Evolutionary conservation across 1,140 invertebrate species (phyloP).

Genomic region (Ooceraea biroi): DNA sequence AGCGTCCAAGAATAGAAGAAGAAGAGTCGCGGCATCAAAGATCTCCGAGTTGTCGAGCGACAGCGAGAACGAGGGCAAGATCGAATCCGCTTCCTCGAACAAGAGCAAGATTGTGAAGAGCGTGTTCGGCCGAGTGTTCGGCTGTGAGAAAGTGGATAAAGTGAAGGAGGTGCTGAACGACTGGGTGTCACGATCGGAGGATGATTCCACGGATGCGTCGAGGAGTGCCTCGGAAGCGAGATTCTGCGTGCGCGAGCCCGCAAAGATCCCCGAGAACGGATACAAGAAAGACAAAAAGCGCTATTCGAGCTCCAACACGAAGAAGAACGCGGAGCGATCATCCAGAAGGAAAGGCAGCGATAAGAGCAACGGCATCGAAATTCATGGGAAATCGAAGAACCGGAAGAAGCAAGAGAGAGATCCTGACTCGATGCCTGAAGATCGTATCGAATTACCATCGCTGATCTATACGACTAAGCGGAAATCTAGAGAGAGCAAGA

Average conservation of each 20-base stretch:
- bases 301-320: slow-evolving; percentile 2
- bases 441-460: not conserved
- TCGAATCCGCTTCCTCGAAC: slow-evolving; percentile 71
- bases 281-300: slow-evolving; percentile 54
- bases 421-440: not conserved
- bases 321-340: slow-evolving; percentile 33
- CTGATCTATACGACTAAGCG: not conserved
- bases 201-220: slow-evolving; percentile 71
- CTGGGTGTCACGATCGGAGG: slow-evolving; percentile 83
- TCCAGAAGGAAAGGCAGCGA: slow-evolving; percentile 16
- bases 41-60: slow-evolving; percentile 55
- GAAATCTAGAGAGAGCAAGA: slow-evolving; percentile 82
- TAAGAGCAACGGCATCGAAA: not conserved
- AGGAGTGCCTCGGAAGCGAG: slow-evolving; percentile 31
- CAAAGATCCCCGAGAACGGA: slow-evolving; percentile 16
- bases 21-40: slow-evolving; percentile 39
- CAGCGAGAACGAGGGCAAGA: slow-evolving; percentile 78
- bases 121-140: slow-evolving; percentile 83
- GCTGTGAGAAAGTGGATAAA: slow-evolving; percentile 81
- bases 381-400: slow-evolving; percentile 47
- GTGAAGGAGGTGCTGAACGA: slow-evolving; percentile 84
- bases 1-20: slow-evolving; percentile 36
- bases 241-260: not conserved
- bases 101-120: slow-evolving; percentile 84
- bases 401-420: slow-evolving; percentile 34